Evolutionary conservation across 2,888 invertebrate species (phyloP), one percentile per base, ranked within the genome.

Genomic region (Limnephilus lunatus): DNA sequence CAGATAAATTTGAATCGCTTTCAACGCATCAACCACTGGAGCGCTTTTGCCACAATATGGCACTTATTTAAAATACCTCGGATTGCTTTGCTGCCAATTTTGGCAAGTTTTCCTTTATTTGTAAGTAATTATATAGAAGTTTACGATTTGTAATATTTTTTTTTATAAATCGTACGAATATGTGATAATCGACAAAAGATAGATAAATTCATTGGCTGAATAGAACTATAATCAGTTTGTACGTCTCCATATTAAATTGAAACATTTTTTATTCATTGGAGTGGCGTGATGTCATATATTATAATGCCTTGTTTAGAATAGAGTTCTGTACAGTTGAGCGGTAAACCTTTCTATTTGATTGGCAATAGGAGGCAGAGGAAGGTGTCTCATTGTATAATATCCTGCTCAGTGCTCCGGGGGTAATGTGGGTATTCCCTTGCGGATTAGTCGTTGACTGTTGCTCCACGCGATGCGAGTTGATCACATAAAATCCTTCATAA

Each of bases 311-410:
- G 68, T 68, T 68, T 25, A 68, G 68, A 68, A n/a, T 53, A 53
- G 5, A 53, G 53, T 53, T 53, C 19, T 53, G 5, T 53, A 48
- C 68, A 68, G 68, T 68, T n/a, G 68, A n/a, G n/a, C 25, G 25
- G 82, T 30, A 82, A 82, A 82, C 82, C 82, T 82, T 82, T 82
- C 82, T 82, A 82, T 31, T 32, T 32, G 82, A 82, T 82, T 82
- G 82, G 31, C 31, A 31, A 32, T 19, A 32, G 82, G 32, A 32
- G 14, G 31, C 4, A 1, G 12, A 82, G 68, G 25, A 68, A 68
- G 7, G 19, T 19, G 5, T 19, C 53, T 53, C 53, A 53, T 53
- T 53, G 53, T 19, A 53, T 15, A 53, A n/a, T 68, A 68, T n/a
- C 68, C 25, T 7, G 68, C 68, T 68, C 68, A 25, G 2, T 7